Conservation (phyloP, 2,888 invertebrate genomes). For the Iphiclides podalirius region DNA sequence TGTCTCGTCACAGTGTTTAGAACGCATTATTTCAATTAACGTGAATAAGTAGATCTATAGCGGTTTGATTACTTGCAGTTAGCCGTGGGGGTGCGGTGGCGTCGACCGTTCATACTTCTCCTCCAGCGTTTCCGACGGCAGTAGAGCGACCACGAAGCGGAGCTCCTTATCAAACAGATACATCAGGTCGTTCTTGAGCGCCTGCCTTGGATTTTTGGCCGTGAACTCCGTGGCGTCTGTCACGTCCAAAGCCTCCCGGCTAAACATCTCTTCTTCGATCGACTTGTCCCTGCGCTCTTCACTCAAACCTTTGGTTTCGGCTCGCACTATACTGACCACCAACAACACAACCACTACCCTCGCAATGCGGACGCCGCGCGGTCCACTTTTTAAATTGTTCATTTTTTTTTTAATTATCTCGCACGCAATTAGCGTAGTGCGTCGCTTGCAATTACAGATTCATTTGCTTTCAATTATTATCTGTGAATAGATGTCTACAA, state of each 20-base stretch:
- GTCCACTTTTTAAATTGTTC: slow-evolving; percentile 5
- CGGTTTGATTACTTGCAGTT: neutral
- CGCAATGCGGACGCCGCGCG: neutral
- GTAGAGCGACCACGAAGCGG: neutral
- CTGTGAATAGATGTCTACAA: slow-evolving; percentile 15
- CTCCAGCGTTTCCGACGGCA: slow-evolving; percentile 12
- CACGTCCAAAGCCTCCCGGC: slow-evolving; percentile 8
- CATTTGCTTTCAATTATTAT: slow-evolving; percentile 13
- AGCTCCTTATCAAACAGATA: neutral
- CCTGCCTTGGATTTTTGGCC: slow-evolving; percentile 13
- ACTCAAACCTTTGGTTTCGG: slow-evolving; percentile 6
- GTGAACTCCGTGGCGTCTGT: neutral
- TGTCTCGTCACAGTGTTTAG: too few relatives aligned
- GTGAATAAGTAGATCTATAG: slow-evolving; percentile 2
- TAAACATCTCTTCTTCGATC: slow-evolving; percentile 18
- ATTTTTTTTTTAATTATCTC: slow-evolving; percentile 14
- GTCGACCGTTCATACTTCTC: slow-evolving; percentile 13
- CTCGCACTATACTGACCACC: neutral
- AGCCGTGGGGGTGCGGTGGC: slow-evolving; percentile 16
- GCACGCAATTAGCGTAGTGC: neutral
- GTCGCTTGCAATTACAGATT: slow-evolving; percentile 7
- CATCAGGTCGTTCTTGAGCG: slow-evolving; percentile 1
- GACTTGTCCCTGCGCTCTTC: slow-evolving; percentile 10
- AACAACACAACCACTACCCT: slow-evolving; percentile 7
- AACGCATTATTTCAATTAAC: too few relatives aligned